Conservation (phyloP, 2,797 vertebrate species). For the Morelia viridis region DNA sequence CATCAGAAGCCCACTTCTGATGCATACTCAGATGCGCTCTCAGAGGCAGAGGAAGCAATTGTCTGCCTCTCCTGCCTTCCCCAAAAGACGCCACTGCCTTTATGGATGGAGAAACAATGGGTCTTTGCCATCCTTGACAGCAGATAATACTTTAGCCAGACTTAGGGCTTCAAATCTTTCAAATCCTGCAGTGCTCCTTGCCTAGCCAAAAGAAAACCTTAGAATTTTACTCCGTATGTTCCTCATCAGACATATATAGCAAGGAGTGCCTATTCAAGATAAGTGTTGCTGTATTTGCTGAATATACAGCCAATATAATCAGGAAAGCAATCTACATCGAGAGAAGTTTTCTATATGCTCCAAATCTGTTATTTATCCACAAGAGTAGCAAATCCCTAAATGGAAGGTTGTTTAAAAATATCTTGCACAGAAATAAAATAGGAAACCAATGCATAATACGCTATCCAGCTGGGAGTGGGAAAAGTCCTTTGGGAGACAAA, state of each 20-base stretch:
- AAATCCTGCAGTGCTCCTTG: not conserved
- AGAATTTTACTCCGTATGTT: conserved; percentile 15
- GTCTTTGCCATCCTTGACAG: not conserved
- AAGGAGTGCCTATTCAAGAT: conserved; percentile 19
- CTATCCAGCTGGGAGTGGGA: not conserved
- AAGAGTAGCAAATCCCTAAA: conserved; percentile 19
- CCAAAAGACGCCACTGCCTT: not conserved
- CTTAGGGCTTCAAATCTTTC: not conserved
- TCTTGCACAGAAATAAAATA: conserved; percentile 5
- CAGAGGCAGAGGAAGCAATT: not conserved
- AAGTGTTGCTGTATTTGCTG: conserved; percentile 13
- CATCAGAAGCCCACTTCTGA: not conserved
- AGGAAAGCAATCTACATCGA: conserved; percentile 28
- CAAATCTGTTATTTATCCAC: conserved; percentile 37
- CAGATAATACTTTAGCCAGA: not conserved
- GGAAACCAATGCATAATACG: conserved; percentile 1
- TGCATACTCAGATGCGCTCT: not conserved
- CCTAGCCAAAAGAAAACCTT: not conserved
- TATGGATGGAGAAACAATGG: not conserved
- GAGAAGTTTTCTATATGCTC: conserved; percentile 16
- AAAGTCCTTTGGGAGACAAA: not conserved
- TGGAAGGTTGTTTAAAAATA: not conserved
- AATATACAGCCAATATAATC: conserved; percentile 26
- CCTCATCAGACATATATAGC: conserved; percentile 14
- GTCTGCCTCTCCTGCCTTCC: not conserved